Conservation (phyloP, 2,888 invertebrate species). For the Aquatica leii region DNA sequence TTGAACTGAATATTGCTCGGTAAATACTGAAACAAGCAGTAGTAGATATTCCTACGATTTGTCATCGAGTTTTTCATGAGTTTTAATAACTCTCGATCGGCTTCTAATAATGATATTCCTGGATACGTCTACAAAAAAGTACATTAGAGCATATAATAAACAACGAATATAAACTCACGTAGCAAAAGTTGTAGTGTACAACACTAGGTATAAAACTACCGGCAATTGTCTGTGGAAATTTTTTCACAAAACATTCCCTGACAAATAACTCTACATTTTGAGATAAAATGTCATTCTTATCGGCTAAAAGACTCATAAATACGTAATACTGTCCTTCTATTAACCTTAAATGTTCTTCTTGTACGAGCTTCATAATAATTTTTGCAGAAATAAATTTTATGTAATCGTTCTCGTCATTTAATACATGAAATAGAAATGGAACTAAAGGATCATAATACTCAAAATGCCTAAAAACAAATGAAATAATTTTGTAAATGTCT, state of each 20-base stretch:
- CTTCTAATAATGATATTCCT: conserved; percentile 7
- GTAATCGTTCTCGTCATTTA: conserved; percentile 15
- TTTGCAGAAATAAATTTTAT: conserved; percentile 20
- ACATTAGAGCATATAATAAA: not conserved
- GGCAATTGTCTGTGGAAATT: conserved; percentile 20
- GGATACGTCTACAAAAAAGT: conserved; percentile 24
- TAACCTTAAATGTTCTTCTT: conserved; percentile 21
- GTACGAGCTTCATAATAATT: conserved; percentile 22
- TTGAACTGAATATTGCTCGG: conserved; percentile 18
- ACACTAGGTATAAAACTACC: conserved; percentile 25
- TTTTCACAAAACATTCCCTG: conserved; percentile 16
- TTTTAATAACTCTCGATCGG: conserved; percentile 20
- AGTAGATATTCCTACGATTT: conserved; percentile 20
- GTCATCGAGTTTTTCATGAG: conserved; percentile 1
- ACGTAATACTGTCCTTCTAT: conserved; percentile 26
- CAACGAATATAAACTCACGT: conserved; percentile 9
- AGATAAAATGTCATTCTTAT: conserved; percentile 24
- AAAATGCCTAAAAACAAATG: conserved; percentile 16
- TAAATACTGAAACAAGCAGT: conserved; percentile 14
- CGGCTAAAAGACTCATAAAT: conserved; percentile 27
- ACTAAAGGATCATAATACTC: conserved; percentile 30
- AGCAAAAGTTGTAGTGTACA: conserved; percentile 25
- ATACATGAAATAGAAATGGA: conserved; percentile 17
- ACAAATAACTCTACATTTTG: conserved; percentile 22
- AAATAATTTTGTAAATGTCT: not conserved